A percentile compares a stretch with the other conserved stretches of the same genome.
Conservation (phyloP, 2,113 vertebrate genomes). For the Oplegnathus fasciatus region DNA sequence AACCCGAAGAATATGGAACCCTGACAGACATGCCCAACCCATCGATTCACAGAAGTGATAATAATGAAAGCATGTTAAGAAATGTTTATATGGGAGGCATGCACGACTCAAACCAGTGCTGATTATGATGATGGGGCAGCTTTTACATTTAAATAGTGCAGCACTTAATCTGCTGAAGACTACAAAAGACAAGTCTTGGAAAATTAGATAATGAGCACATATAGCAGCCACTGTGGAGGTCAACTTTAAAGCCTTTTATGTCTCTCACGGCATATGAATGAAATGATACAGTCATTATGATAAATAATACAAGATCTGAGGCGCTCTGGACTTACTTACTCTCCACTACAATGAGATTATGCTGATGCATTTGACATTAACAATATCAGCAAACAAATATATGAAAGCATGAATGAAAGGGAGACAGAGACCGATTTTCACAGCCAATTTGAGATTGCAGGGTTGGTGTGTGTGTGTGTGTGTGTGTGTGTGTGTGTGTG, state of each 20-base stretch:
- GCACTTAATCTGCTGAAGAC: constrained; percentile 46
- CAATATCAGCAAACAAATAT: constrained; percentile 80
- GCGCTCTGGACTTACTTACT: constrained; percentile 64
- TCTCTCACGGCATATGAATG: constrained; percentile 52
- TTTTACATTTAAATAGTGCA: constrained; percentile 36
- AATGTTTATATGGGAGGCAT: constrained; percentile 64
- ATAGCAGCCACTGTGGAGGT: constrained; percentile 41
- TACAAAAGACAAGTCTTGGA: constrained; percentile 39
- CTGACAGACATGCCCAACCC: constrained; percentile 72
- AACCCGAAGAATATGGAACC: constrained; percentile 56
- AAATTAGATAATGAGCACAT: constrained; percentile 59
- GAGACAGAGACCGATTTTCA: constrained; percentile 80
- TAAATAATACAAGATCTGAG: constrained; percentile 65
- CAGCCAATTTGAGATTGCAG: constrained; percentile 82
- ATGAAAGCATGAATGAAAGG: constrained; percentile 82
- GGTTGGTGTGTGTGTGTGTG: constrained; percentile 53
- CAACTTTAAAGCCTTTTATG: constrained; percentile 58
- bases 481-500: constrained; percentile 47
- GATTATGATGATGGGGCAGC: constrained; percentile 46
- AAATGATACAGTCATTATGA: constrained; percentile 67
- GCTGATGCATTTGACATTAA: constrained; percentile 78
- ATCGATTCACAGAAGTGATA: constrained; percentile 47
- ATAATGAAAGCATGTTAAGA: constrained; percentile 58
- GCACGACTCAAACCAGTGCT: constrained; percentile 10
- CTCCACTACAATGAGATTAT: constrained; percentile 75